Conservation (phyloP, 2,888 invertebrate genomes). For the Spilarctia lutea region DNA sequence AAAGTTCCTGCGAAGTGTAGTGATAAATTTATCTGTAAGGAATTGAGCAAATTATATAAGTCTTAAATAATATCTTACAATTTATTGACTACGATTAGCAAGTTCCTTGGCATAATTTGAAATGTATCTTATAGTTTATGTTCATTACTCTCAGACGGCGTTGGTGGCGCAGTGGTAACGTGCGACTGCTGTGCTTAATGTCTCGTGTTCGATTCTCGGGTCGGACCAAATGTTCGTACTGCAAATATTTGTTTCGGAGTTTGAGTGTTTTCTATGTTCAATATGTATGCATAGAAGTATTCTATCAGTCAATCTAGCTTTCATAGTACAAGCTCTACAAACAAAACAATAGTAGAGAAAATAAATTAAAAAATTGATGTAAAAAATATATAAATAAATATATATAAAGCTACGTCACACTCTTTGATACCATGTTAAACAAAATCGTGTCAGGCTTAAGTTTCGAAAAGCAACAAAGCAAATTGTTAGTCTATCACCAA, state of each 20-base stretch:
- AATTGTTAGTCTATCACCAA: slow-evolving; percentile 43
- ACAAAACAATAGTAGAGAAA: not conserved
- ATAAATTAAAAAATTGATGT: too few relatives aligned
- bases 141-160: too few relatives aligned
- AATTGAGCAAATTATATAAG: not conserved
- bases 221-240: too few relatives aligned
- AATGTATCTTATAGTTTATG: too few relatives aligned
- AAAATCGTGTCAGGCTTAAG: slow-evolving; percentile 42
- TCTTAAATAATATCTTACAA: not conserved
- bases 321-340: not conserved
- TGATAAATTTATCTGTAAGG: not conserved
- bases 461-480: slow-evolving; percentile 40
- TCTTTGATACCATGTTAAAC: slow-evolving; percentile 27
- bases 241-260: not conserved
- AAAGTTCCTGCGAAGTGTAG: not conserved
- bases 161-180: too few relatives aligned
- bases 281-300: too few relatives aligned
- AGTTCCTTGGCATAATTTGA: too few relatives aligned
- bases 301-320: too few relatives aligned
- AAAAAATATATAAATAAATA: not conserved
- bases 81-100: not conserved
- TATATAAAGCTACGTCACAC: slow-evolving; percentile 14
- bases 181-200: too few relatives aligned
- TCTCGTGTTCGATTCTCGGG: too few relatives aligned
- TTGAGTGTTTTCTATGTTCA: too few relatives aligned